Conservation (phyloP, 2,888 invertebrate genomes). For the Melitaea athalia region DNA sequence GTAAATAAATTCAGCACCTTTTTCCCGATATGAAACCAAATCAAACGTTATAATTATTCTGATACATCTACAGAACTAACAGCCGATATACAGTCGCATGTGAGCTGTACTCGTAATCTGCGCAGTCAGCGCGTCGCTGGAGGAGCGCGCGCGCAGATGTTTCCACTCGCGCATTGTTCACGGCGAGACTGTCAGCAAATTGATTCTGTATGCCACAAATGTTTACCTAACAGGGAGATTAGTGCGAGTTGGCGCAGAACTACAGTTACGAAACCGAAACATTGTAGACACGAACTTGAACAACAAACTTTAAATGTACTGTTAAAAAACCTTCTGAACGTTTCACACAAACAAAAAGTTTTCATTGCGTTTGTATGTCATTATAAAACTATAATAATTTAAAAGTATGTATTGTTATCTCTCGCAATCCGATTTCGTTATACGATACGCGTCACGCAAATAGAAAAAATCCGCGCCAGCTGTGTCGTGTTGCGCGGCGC, state of each 20-base stretch:
- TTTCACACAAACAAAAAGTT: not conserved
- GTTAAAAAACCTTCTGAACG: too few relatives aligned
- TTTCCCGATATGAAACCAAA: not conserved
- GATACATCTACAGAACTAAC: too few relatives aligned
- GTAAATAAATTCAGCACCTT: not conserved
- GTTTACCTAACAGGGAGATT: conserved; percentile 19
- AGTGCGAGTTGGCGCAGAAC: not conserved
- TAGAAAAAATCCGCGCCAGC: conserved; percentile 25
- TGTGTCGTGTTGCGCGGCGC: conserved; percentile 28
- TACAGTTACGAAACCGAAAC: not conserved
- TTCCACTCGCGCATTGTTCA: conserved; percentile 16
- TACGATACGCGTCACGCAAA: conserved; percentile 10
- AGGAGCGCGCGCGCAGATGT: conserved; percentile 20
- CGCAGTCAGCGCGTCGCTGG: conserved; percentile 12
- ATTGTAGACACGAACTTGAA: too few relatives aligned
- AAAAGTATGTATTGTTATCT: not conserved
- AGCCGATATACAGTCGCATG: not conserved
- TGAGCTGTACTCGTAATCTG: conserved; percentile 6
- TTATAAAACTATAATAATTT: not conserved
- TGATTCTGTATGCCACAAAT: conserved; percentile 34
- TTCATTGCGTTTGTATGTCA: not conserved
- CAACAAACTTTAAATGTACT: too few relatives aligned
- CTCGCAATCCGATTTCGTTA: conserved; percentile 6
- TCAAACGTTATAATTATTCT: not conserved
- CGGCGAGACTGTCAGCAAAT: conserved; percentile 28